phyloP scores from a whole-genome alignment of 1,140 invertebrate genomes.

The Drosophila yakuba region DNA sequence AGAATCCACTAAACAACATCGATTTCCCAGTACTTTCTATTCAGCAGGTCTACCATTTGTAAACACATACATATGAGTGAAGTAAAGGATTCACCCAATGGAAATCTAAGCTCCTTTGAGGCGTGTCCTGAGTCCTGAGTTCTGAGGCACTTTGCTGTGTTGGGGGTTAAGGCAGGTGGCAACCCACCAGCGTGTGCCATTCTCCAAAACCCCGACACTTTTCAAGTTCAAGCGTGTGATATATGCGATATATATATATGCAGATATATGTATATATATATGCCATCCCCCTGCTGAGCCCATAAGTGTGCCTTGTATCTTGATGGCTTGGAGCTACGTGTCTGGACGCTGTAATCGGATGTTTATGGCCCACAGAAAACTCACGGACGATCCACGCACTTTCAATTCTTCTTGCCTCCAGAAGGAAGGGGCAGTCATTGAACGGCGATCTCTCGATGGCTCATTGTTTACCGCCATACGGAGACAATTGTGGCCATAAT shows the following conservation, averaged over 20 bases:
- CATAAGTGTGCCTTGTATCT: conserved; percentile 50
- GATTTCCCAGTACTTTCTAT: neutral
- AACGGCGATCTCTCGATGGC: conserved; percentile 20
- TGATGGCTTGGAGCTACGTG: conserved; percentile 63
- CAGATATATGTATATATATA: neutral
- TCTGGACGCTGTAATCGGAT: conserved; percentile 62
- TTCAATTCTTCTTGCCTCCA: conserved; percentile 59
- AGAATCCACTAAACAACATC: neutral
- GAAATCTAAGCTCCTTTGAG: conserved; percentile 4
- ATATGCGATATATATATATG: conserved; percentile 14
- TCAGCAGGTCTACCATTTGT: neutral
- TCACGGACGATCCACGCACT: conserved; percentile 70
- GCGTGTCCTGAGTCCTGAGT: conserved; percentile 19
- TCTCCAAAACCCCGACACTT: conserved; percentile 25
- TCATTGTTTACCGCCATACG: conserved; percentile 18
- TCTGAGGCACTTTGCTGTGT: neutral
- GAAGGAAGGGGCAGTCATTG: conserved; percentile 36
- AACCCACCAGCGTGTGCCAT: conserved; percentile 5
- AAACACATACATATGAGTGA: neutral
- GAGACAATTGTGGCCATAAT: conserved; percentile 15
- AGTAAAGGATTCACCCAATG: conserved; percentile 8
- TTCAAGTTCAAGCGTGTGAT: conserved; percentile 51
- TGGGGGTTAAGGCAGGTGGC: conserved; percentile 27
- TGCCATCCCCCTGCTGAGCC: neutral
- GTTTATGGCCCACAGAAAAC: conserved; percentile 62